Percentiles rank a stretch among this genome's conserved stretches.
phyloP scores from a whole-genome alignment of 1,140 invertebrate species.

The Sinella curviseta region DNA sequence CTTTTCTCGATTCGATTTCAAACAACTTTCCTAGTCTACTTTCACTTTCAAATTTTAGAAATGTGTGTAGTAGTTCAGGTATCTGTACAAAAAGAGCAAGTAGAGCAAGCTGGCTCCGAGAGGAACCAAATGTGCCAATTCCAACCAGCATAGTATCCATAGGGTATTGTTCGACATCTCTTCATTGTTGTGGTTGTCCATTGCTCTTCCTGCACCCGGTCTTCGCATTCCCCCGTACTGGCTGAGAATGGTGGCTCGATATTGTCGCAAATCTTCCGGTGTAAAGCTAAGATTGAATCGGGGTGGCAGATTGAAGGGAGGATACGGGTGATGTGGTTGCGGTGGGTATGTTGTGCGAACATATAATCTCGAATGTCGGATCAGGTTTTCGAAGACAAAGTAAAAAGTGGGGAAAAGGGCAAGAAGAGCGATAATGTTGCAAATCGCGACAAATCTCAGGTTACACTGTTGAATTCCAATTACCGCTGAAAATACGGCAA shows the following conservation, averaged over 20 bases:
- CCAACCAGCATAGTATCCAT: conserved; percentile 42
- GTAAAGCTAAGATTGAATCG: background rate
- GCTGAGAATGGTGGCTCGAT: background rate
- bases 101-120: conserved; percentile 33
- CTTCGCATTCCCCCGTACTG: background rate
- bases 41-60: no score
- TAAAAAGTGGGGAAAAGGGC: conserved; percentile 39
- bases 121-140: conserved; percentile 40
- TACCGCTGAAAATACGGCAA: conserved; percentile 38
- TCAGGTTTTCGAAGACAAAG: conserved; percentile 35
- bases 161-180: conserved; percentile 29
- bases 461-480: conserved; percentile 42
- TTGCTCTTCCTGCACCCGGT: no score
- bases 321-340: no score
- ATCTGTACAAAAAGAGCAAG: conserved; percentile 33
- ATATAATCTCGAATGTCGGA: conserved; percentile 29
- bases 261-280: background rate
- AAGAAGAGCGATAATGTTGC: conserved; percentile 35
- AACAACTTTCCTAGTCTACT: no score
- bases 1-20: no score
- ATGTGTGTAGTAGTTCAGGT: conserved; percentile 36
- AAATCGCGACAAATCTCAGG: conserved; percentile 23
- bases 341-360: background rate
- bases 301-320: background rate
- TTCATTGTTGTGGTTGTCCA: no score